Conservation (phyloP, 2,797 vertebrate species). For the Sparidentex hasta region DNA sequence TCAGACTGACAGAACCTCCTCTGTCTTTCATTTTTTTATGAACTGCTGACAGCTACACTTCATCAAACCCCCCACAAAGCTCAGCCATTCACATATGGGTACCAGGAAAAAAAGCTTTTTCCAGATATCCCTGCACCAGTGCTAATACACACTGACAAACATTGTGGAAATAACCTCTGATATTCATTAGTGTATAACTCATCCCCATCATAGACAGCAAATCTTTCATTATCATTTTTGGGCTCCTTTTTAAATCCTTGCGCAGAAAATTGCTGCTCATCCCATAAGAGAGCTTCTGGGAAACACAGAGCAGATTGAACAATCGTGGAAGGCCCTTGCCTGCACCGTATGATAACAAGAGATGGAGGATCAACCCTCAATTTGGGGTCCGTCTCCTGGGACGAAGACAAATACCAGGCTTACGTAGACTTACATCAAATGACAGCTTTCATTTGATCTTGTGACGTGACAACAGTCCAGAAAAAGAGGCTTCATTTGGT, state of each 20-base stretch:
- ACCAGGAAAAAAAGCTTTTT: constrained; percentile 23
- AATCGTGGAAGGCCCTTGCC: constrained; percentile 33
- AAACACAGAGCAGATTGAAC: constrained; percentile 74
- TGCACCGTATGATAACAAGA: constrained; percentile 48
- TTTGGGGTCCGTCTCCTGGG: constrained; percentile 72
- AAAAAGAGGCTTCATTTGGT: constrained; percentile 35
- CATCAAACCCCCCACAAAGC: constrained; percentile 21
- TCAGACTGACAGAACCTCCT: background rate
- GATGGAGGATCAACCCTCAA: constrained; percentile 72
- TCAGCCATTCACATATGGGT: constrained; percentile 24
- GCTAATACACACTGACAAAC: background rate
- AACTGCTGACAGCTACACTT: constrained; percentile 43
- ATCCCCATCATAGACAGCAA: constrained; percentile 32
- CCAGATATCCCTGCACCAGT: background rate
- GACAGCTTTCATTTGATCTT: constrained; percentile 77
- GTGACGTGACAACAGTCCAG: constrained; percentile 66
- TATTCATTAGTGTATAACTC: background rate
- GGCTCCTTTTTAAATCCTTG: constrained; percentile 65
- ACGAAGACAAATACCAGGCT: constrained; percentile 77
- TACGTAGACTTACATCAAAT: constrained; percentile 74
- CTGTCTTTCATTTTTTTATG: background rate
- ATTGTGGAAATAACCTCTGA: background rate
- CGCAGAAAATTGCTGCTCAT: constrained; percentile 68
- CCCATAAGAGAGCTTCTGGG: constrained; percentile 63
- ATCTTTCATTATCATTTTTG: constrained; percentile 51